These are phyloP conservation scores for Pholis gunnellus DNA, from an alignment of 2,113 vertebrate species.

Conservation along the genomic window DNA sequence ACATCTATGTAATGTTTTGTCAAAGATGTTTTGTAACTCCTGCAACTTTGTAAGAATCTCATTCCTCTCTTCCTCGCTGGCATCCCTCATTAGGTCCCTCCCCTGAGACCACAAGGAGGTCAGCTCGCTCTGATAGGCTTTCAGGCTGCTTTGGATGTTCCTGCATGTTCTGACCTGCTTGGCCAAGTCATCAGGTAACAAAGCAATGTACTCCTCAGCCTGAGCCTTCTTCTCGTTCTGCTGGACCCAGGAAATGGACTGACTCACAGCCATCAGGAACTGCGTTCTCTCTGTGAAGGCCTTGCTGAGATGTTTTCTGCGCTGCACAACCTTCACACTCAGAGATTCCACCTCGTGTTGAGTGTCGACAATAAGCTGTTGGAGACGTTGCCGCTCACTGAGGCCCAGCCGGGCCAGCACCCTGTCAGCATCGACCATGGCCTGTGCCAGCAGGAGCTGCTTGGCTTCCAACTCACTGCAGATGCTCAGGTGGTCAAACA, in stretches of 20 bases:
- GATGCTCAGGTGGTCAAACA: conserved; percentile 92
- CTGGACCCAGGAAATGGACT: conserved; percentile 92
- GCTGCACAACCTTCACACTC: conserved; percentile 88
- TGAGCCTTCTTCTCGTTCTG: conserved; percentile 92
- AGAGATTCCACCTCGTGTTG: conserved; percentile 89
- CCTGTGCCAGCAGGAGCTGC: conserved; percentile 88
- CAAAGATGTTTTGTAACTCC: conserved; percentile 91
- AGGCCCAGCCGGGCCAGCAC: conserved; percentile 92
- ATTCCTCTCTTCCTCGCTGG: conserved; percentile 89
- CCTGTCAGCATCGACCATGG: conserved; percentile 88
- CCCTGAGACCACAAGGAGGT: conserved; percentile 92
- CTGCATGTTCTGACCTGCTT: conserved; percentile 92
- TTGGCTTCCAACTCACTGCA: conserved; percentile 96
- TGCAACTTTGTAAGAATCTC: conserved; percentile 92
- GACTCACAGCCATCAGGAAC: conserved; percentile 91
- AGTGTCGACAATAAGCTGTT: conserved; percentile 87
- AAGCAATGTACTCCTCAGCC: conserved; percentile 90
- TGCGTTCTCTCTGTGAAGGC: conserved; percentile 94
- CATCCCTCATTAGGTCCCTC: conserved; percentile 91
- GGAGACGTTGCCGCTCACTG: conserved; percentile 90
- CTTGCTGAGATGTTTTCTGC: conserved; percentile 93
- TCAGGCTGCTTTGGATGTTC: conserved; percentile 90
- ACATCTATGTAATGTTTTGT: conserved; percentile 89
- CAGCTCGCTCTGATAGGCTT: conserved; percentile 92
- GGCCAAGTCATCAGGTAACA: conserved; percentile 91